Evolutionary conservation across 2,888 invertebrate genomes (phyloP), one percentile per base, ranked within the genome.

Genomic region (Eupeodes latifasciatus): DNA sequence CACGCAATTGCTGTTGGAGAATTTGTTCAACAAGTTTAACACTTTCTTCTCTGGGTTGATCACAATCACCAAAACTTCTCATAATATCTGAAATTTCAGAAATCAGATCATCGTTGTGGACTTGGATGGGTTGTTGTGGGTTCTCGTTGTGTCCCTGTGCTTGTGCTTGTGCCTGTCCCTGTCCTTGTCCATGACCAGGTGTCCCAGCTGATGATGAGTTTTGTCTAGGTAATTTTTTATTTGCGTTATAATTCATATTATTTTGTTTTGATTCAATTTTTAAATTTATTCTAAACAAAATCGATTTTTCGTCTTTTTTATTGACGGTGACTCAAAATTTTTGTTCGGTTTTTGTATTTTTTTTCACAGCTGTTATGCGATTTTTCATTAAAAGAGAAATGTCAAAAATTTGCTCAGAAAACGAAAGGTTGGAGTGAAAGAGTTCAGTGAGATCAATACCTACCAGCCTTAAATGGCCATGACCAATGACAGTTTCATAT

Each of bases 1-100:
- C 95, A 87, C 96, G 95, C 90, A 98, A 94, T 93, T 98, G 98
- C 90, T 97, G 96, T 75, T 97, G 94, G 0, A 98, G 96, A 79
- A 98, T 96, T 89, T 95, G 96, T 94, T 98, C 98, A 0, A 98
- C 96, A 67, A 98, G 94, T 78, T 96, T 95, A 0, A 98, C 98
- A 1, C 98, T 97, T 62, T 97, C 97, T 0, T 96, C 94, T 59
- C 97, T 95, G 0, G 98, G 98, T 86, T 96, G 96, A 27, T 96
- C 95, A 91, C 96, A 96, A 92, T 98, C 98, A 0, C 98, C 98
- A 92, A 98, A 97, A n/a, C 98, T 98, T 91, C 97, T 97, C 98
- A 98, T 97, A 95, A 98, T 98, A 91, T 96, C 95, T 0, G 96
- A 96, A 90, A 98, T 97, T 94, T 98, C 97, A 0, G 92, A 92